phyloP scores from a whole-genome alignment of 2,113 vertebrate genomes.

The Morone saxatilis region DNA sequence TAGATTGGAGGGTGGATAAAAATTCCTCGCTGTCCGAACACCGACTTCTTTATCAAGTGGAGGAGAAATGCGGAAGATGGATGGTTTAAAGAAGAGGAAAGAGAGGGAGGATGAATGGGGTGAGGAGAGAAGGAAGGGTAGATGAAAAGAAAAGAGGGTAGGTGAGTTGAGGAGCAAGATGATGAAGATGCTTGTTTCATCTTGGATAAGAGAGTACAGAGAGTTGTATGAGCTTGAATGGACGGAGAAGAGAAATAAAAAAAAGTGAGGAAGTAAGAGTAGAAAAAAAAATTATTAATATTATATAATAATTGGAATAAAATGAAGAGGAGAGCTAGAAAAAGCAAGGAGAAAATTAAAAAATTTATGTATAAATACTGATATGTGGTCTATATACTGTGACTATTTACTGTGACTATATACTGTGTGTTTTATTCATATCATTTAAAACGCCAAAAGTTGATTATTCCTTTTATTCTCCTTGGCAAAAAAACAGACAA shows the following conservation, averaged over 20 bases:
- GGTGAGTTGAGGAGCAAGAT: not conserved
- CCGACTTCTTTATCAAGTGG: conserved; percentile 60
- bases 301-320: no score
- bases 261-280: not conserved
- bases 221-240: not conserved
- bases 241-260: not conserved
- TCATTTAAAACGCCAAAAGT: not conserved
- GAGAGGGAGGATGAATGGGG: conserved; percentile 19
- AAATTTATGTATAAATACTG: not conserved
- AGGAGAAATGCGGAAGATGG: conserved; percentile 40
- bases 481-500: no score
- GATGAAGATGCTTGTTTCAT: conserved; percentile 19
- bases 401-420: not conserved
- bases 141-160: not conserved
- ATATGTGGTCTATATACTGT: not conserved
- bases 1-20: conserved; percentile 73
- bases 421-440: not conserved
- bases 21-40: conserved; percentile 68
- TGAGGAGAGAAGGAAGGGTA: not conserved
- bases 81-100: conserved; percentile 7
- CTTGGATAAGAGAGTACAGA: not conserved
- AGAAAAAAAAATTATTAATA: not conserved
- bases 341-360: not conserved
- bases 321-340: not conserved
- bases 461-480: not conserved